Evolutionary conservation across 2,888 invertebrate species (phyloP), one percentile per base, ranked within the genome.

Genomic region (Andricus curvator): DNA sequence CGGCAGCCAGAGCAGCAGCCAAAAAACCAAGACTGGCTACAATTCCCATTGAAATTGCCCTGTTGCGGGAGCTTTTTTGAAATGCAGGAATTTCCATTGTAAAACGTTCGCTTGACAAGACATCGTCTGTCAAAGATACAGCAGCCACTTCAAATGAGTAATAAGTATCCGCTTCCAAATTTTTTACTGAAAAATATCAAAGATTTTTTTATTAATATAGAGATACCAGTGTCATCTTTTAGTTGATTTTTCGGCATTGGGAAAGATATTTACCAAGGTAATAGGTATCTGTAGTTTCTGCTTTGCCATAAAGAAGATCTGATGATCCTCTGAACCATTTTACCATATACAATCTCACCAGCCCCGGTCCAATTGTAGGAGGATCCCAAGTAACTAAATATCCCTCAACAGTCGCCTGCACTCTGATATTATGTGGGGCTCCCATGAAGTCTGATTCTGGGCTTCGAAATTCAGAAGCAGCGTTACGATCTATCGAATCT

Each of bases 141-240:
- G 97, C 96, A 83, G 95, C 92, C 81, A 98, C 96, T 92, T 96
- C 96, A 88, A 97, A 96, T 88, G 94, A 94, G 91, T 97, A 97
- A 78, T 94, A 94, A 87, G 94, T 95, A 85, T 97, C 97, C 89
- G 97, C 97, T 86, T 95, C 94, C 85, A 97, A 93, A 84, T 94
- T 94, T 87, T 95, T 94, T 85, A 97, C 96, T 95, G 94, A 77
- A 93, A 92, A 78, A 82, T 68, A 41, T 37, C 20, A 33, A 17
- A 48, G 4, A 48, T 85, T 85, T 87, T 48, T 48, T 17, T 48
- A 6, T 48, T 48, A 17, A 17, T 48, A 48, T 48, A 48, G 4
- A 17, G 15, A 15, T 15, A 41, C 0, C 3, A 41, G 5, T 48
- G 17, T 48, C 17, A 6, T 48, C 17, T 48, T 48, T 1, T 48